These are phyloP conservation scores for Metaphire vulgaris DNA, from an alignment of 1,140 invertebrate genomes.

Conservation along the genomic window DNA sequence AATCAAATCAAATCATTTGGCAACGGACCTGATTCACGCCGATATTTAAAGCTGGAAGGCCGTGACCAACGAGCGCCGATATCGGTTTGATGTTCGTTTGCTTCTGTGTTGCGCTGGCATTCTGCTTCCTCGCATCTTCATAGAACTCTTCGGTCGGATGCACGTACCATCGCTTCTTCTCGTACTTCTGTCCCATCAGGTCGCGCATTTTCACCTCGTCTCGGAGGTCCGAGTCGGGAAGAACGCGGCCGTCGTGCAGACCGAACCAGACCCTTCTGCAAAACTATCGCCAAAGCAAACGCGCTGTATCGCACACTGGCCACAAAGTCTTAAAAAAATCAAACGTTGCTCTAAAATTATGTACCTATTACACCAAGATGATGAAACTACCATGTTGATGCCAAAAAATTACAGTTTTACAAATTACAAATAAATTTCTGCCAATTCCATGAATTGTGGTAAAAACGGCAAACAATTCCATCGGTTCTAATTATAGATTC, in stretches of 20 bases:
- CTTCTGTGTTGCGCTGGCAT: no score
- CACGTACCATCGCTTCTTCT: constrained; percentile 67
- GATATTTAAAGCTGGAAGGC: no score
- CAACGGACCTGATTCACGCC: no score
- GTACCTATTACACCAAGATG: neutral
- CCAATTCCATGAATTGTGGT: neutral
- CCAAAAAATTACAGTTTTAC: neutral
- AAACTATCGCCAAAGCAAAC: constrained; percentile 53
- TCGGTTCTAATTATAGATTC: no score
- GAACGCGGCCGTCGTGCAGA: constrained; percentile 60
- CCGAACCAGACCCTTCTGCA: constrained; percentile 85
- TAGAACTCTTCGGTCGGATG: constrained; percentile 47
- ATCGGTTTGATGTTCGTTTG: no score
- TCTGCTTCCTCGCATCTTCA: constrained; percentile 43
- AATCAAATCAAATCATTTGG: no score
- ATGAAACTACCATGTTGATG: neutral
- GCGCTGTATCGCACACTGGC: neutral
- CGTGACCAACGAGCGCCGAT: no score
- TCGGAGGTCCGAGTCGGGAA: constrained; percentile 57
- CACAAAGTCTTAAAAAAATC: neutral
- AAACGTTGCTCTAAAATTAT: neutral
- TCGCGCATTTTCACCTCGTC: constrained; percentile 84
- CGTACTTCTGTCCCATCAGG: constrained; percentile 87
- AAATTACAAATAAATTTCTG: neutral
- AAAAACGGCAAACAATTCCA: neutral